Conservation (phyloP, 2,797 vertebrate species). For the Rhyacichthys aspro region DNA sequence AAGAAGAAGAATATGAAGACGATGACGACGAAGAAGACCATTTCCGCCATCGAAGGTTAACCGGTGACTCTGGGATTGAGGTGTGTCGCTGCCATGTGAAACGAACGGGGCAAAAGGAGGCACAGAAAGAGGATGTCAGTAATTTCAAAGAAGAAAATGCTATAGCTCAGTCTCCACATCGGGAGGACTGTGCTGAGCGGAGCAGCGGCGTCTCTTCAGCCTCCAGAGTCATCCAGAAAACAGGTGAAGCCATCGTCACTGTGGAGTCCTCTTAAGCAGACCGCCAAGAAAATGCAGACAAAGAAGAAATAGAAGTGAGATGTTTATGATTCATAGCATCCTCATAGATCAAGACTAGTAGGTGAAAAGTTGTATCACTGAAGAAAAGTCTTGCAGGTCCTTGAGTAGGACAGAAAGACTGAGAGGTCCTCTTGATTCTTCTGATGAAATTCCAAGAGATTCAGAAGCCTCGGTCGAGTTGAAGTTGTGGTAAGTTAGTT, state of each 20-base stretch:
- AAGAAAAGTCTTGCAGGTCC: slow-evolving; percentile 52
- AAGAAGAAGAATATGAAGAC: slow-evolving; percentile 66
- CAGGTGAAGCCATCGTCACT: slow-evolving; percentile 56
- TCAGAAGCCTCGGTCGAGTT: slow-evolving; percentile 20
- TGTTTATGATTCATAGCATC: slow-evolving; percentile 13
- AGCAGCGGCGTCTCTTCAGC: slow-evolving; percentile 25
- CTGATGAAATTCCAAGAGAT: slow-evolving; percentile 18
- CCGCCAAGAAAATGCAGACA: slow-evolving; percentile 11
- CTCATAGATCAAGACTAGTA: slow-evolving; percentile 39
- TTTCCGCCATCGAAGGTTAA: slow-evolving; percentile 85
- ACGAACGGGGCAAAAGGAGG: slow-evolving; percentile 69
- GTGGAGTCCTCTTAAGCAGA: slow-evolving; percentile 66
- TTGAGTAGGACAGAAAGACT: slow-evolving; percentile 10
- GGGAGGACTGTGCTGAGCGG: slow-evolving; percentile 32
- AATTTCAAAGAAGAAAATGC: slow-evolving; percentile 49
- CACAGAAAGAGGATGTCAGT: slow-evolving; percentile 36
- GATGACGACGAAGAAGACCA: slow-evolving; percentile 69
- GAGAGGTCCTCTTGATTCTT: slow-evolving; percentile 19
- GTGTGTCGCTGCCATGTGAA: slow-evolving; percentile 85
- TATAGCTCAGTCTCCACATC: slow-evolving; percentile 45
- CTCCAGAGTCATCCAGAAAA: slow-evolving; percentile 36
- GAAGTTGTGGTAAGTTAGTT: slow-evolving; percentile 20
- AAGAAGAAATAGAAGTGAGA: slow-evolving; percentile 8
- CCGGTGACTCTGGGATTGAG: slow-evolving; percentile 91
- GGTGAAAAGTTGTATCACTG: slow-evolving; percentile 51